phyloP scores from a whole-genome alignment of 1,140 invertebrate genomes.

The Drosophila carrolli region DNA sequence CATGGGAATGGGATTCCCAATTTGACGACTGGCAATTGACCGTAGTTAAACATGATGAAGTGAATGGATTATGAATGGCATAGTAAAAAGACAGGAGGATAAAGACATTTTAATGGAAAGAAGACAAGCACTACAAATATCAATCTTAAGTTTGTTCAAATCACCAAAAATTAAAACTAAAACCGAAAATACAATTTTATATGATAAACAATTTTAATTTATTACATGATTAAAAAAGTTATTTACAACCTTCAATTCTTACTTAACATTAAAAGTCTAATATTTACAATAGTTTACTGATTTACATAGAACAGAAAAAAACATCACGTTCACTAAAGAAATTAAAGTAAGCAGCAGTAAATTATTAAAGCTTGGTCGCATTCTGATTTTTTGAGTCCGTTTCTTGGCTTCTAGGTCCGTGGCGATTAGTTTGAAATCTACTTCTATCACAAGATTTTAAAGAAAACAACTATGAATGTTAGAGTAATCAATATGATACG shows the following conservation, averaged over 20 bases:
- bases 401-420: not conserved
- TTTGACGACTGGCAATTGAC: conserved; percentile 39
- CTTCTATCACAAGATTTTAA: not conserved
- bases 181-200: no score
- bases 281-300: not conserved
- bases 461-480: not conserved
- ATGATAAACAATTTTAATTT: no score
- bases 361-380: not conserved
- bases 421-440: not conserved
- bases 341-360: not conserved
- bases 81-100: not conserved
- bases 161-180: not conserved
- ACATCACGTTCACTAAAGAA: not conserved
- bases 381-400: not conserved
- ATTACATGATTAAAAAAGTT: no score
- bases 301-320: not conserved
- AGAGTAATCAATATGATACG: not conserved
- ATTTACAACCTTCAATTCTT: not conserved
- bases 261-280: not conserved
- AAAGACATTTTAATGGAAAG: not conserved
- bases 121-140: not conserved
- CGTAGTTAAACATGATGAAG: conserved; percentile 47
- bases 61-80: conserved; percentile 50
- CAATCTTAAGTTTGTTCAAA: not conserved
- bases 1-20: conserved; percentile 36